Evolutionary conservation across 2,888 invertebrate genomes (phyloP).

Genomic region (Sesamia inferens): DNA sequence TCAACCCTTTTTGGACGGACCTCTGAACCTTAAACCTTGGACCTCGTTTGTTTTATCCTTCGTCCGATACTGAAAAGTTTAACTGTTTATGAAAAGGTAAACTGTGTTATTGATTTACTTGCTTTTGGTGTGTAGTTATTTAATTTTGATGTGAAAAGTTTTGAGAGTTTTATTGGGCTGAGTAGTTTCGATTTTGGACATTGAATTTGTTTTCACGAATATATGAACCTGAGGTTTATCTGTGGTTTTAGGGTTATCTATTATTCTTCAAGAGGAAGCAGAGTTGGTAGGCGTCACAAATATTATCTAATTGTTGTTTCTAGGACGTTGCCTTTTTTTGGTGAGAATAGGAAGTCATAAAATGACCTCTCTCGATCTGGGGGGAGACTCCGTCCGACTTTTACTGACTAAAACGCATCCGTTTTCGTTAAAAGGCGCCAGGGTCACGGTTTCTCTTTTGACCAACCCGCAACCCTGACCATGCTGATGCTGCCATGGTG

Average conservation of each 20-base stretch:
- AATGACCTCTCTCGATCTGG: too few species aligned
- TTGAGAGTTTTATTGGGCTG: not conserved
- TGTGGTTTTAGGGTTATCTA: not conserved
- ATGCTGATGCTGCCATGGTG: too few species aligned
- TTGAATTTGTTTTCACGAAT: constrained; percentile 5
- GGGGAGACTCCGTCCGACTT: too few species aligned
- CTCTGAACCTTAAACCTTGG: constrained; percentile 21
- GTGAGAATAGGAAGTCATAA: too few species aligned
- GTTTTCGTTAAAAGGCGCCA: too few species aligned
- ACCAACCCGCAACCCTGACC: too few species aligned
- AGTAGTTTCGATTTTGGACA: not conserved
- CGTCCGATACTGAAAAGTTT: constrained; percentile 55
- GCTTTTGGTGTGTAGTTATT: constrained; percentile 17
- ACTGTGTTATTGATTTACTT: constrained; percentile 57
- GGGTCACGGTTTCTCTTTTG: too few species aligned
- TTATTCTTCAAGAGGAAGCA: not conserved
- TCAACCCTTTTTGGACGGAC: constrained; percentile 72
- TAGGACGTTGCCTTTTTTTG: too few species aligned
- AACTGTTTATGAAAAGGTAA: constrained; percentile 44
- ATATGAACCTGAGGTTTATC: not conserved
- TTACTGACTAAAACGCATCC: too few species aligned
- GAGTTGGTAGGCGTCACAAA: too few species aligned
- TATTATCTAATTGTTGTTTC: too few species aligned
- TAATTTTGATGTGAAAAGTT: constrained; percentile 8
- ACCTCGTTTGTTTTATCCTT: constrained; percentile 64